Conservation (phyloP, 2,888 invertebrate species). For the Polyommatus iphigenia region DNA sequence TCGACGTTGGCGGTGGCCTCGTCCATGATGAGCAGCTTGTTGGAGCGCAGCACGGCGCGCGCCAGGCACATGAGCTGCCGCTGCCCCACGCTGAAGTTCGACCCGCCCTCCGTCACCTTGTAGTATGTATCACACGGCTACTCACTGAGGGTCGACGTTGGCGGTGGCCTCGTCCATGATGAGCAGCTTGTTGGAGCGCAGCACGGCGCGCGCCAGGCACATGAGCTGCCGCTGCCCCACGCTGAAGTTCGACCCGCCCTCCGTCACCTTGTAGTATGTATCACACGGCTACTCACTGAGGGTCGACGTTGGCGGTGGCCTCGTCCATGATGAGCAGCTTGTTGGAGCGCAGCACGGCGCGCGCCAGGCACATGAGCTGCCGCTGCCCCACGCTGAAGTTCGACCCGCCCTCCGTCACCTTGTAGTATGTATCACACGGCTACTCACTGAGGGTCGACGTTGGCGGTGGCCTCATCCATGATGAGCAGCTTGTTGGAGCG, state of each 20-base stretch:
- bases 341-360: slow-evolving; percentile 88
- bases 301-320: slow-evolving; percentile 80
- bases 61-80: slow-evolving; percentile 86
- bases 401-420: too few relatives aligned
- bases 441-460: neutral
- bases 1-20: slow-evolving; percentile 84
- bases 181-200: slow-evolving; percentile 90
- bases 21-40: slow-evolving; percentile 92
- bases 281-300: slow-evolving; percentile 76
- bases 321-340: slow-evolving; percentile 93
- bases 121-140: slow-evolving; percentile 34
- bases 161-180: slow-evolving; percentile 97
- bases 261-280: slow-evolving; percentile 83
- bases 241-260: slow-evolving; percentile 90
- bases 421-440: neutral
- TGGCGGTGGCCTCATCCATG: slow-evolving; percentile 91
- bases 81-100: slow-evolving; percentile 80
- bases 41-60: slow-evolving; percentile 89
- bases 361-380: slow-evolving; percentile 86
- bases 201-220: slow-evolving; percentile 92
- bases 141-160: slow-evolving; percentile 91
- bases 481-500: slow-evolving; percentile 91
- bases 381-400: slow-evolving; percentile 80
- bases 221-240: slow-evolving; percentile 95
- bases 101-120: too few relatives aligned